Conservation (phyloP, 2,888 invertebrate species). For the Campoplex nolae region DNA sequence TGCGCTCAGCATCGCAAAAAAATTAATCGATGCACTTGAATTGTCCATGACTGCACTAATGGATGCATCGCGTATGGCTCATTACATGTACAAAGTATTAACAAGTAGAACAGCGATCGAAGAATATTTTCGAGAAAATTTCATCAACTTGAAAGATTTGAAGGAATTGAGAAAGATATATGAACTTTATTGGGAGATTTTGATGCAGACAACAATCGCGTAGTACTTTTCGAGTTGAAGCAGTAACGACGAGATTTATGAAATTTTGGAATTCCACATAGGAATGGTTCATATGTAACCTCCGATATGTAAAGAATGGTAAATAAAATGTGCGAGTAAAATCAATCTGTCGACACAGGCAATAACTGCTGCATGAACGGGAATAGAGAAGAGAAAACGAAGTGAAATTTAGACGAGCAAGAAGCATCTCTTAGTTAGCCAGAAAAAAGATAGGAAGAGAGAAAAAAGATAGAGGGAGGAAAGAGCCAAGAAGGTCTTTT, state of each 20-base stretch:
- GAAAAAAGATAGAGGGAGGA: conserved; percentile 7
- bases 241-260: not conserved
- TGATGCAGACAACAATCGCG: not conserved
- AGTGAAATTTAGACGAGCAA: conserved; percentile 45
- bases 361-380: conserved; percentile 40
- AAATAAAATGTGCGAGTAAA: conserved; percentile 26
- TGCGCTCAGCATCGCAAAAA: too few species aligned
- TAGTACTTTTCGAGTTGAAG: not conserved
- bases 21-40: too few species aligned
- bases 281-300: not conserved
- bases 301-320: conserved; percentile 1
- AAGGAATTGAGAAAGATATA: not conserved
- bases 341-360: conserved; percentile 47
- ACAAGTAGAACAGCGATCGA: too few species aligned
- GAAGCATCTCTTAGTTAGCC: conserved; percentile 42
- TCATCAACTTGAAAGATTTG: not conserved
- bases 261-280: not conserved
- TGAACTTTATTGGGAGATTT: too few species aligned
- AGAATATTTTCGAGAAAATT: too few species aligned
- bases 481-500: conserved; percentile 19
- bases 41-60: too few species aligned
- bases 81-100: too few species aligned
- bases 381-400: conserved; percentile 32
- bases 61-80: too few species aligned
- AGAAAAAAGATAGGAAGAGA: not conserved